Evolutionary conservation across 2,797 vertebrate genomes (phyloP).

Genomic region (Pteropus rufus): DNA sequence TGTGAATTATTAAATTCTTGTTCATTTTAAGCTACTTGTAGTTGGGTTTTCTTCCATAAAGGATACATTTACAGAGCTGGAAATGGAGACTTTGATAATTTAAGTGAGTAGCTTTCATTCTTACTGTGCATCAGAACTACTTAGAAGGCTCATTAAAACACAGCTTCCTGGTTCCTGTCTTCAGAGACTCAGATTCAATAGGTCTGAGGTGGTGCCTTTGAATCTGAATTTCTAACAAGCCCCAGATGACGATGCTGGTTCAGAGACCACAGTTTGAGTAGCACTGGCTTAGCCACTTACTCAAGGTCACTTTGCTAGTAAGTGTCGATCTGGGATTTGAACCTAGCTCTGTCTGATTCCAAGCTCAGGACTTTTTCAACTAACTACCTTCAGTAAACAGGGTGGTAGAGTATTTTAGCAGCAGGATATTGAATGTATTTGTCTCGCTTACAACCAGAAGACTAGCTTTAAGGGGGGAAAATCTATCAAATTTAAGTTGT

Average conservation of each 20-base stretch:
- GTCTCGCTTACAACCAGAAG: constrained; percentile 41
- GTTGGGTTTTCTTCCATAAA: neutral
- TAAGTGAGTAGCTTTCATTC: neutral
- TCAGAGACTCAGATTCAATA: neutral
- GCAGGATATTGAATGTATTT: neutral
- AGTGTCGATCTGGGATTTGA: neutral
- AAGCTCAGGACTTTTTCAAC: neutral
- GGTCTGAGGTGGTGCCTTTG: neutral
- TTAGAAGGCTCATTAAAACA: neutral
- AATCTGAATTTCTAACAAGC: neutral
- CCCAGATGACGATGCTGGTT: too few relatives aligned
- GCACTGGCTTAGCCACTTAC: neutral
- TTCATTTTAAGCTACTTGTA: neutral
- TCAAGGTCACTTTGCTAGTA: neutral
- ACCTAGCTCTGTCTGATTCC: neutral
- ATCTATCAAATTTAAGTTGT: constrained; percentile 13
- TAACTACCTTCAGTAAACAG: neutral
- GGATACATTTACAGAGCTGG: neutral
- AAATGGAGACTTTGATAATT: neutral
- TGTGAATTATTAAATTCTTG: neutral
- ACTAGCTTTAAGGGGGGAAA: neutral
- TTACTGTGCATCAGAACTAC: neutral
- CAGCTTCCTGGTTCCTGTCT: neutral
- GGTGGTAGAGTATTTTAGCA: neutral
- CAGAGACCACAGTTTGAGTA: neutral